Conservation (phyloP, 2,888 invertebrate species). For the Flexamia atlantica region DNA sequence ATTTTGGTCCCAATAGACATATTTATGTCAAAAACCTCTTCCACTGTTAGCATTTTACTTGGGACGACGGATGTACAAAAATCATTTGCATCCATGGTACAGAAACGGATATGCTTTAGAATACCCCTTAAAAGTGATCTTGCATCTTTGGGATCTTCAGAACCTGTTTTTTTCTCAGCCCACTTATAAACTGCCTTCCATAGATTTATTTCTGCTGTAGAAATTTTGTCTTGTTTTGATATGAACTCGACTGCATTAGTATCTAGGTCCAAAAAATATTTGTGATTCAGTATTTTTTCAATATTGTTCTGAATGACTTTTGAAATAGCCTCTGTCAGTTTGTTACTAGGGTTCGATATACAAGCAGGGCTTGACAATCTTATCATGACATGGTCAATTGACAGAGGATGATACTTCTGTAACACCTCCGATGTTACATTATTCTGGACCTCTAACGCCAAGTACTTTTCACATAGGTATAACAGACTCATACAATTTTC, state of each 20-base stretch:
- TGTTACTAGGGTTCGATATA: neutral
- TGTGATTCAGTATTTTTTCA: neutral
- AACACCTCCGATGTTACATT: neutral
- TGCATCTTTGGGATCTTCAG: neutral
- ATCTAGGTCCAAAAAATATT: neutral
- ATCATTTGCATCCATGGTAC: neutral
- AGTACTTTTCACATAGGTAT: neutral
- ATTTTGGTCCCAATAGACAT: too few species aligned
- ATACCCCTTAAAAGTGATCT: neutral
- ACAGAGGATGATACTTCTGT: neutral
- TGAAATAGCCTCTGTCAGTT: neutral
- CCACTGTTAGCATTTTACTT: neutral
- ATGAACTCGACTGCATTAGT: neutral
- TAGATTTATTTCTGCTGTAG: neutral
- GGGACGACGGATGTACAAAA: neutral
- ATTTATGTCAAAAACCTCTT: neutral
- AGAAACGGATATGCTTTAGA: neutral
- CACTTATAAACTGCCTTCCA: neutral
- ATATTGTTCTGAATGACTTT: neutral
- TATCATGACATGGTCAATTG: neutral
- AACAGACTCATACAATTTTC: neutral
- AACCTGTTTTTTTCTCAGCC: neutral
- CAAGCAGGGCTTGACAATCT: neutral
- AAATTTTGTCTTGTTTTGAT: neutral
- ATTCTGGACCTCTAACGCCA: neutral